Evolutionary conservation across 64 coral and sea anemone genomes (phyloP).

Genomic region (Anthopleura sola): DNA sequence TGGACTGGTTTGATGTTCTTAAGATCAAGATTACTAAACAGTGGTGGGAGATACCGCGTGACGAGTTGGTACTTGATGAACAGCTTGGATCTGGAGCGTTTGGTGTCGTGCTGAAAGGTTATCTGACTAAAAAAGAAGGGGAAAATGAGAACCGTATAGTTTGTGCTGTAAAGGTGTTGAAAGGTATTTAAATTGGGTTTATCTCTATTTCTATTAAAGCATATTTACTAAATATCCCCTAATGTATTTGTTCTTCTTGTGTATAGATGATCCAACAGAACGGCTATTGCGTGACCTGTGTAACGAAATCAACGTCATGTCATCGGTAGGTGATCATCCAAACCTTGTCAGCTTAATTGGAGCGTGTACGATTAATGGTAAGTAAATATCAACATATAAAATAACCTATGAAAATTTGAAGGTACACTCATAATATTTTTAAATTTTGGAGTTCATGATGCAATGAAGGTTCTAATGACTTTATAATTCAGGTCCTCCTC

Average conservation of each 20-base stretch:
- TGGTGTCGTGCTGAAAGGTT: slow-evolving; percentile 83
- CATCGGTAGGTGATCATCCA: slow-evolving; percentile 67
- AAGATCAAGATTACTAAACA: slow-evolving; percentile 19
- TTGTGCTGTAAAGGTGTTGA: slow-evolving; percentile 85
- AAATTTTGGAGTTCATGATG: no score
- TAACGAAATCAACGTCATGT: slow-evolving; percentile 77
- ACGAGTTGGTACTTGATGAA: slow-evolving; percentile 33
- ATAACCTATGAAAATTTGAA: no score
- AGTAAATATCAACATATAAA: background rate
- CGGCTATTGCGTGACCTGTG: slow-evolving; percentile 48
- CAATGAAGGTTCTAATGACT: no score
- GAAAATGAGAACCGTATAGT: slow-evolving; percentile 10
- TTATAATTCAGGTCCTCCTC: no score
- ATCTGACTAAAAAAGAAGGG: slow-evolving; percentile 44
- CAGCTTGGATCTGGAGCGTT: slow-evolving; percentile 74
- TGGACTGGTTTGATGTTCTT: background rate
- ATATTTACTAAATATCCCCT: no score
- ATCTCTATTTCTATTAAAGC: no score
- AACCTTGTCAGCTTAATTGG: slow-evolving; percentile 78
- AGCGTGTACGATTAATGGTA: slow-evolving; percentile 66
- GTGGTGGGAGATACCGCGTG: slow-evolving; percentile 74
- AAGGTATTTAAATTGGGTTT: slow-evolving; percentile 16
- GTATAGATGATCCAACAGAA: slow-evolving; percentile 53
- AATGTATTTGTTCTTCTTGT: background rate
- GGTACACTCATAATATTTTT: no score